Evolutionary conservation across 2,888 invertebrate species (phyloP).

Genomic region (Exocentrus adspersus): DNA sequence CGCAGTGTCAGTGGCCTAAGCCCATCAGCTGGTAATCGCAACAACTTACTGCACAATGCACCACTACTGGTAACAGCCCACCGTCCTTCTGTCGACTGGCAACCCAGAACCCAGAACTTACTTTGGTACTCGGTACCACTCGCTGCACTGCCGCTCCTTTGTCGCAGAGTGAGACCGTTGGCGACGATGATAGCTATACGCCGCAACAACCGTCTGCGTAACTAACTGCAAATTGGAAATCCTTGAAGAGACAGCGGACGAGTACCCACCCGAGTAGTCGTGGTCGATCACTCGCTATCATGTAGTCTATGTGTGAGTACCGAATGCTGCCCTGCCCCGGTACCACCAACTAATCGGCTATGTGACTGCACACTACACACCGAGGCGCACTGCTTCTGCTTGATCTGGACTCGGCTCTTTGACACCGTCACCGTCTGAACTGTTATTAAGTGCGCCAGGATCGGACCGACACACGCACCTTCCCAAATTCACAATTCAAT

Average conservation of each 20-base stretch:
- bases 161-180: slow-evolving; percentile 49
- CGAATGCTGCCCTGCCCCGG: slow-evolving; percentile 29
- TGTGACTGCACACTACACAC: slow-evolving; percentile 23
- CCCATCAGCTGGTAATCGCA: slow-evolving; percentile 42
- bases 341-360: slow-evolving; percentile 26
- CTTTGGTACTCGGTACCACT: slow-evolving; percentile 27
- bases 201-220: slow-evolving; percentile 38
- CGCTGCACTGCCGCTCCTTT: slow-evolving; percentile 46
- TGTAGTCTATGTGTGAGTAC: slow-evolving; percentile 33
- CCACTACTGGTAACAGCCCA: slow-evolving; percentile 41
- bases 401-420: slow-evolving; percentile 20
- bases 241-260: slow-evolving; percentile 42
- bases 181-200: slow-evolving; percentile 33
- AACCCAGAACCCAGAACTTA: too few relatives aligned
- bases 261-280: slow-evolving; percentile 35
- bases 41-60: slow-evolving; percentile 44
- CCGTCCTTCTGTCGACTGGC: slow-evolving; percentile 37
- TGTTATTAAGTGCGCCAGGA: slow-evolving; percentile 26
- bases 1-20: slow-evolving; percentile 41
- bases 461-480: slow-evolving; percentile 16
- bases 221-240: slow-evolving; percentile 41
- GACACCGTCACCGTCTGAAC: slow-evolving; percentile 29
- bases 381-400: slow-evolving; percentile 20
- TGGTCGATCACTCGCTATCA: slow-evolving; percentile 33
- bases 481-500: background rate